Base-by-base conservation (phyloP, 1,140 invertebrate species). In the Neoseiulus cucumeris region DNA sequence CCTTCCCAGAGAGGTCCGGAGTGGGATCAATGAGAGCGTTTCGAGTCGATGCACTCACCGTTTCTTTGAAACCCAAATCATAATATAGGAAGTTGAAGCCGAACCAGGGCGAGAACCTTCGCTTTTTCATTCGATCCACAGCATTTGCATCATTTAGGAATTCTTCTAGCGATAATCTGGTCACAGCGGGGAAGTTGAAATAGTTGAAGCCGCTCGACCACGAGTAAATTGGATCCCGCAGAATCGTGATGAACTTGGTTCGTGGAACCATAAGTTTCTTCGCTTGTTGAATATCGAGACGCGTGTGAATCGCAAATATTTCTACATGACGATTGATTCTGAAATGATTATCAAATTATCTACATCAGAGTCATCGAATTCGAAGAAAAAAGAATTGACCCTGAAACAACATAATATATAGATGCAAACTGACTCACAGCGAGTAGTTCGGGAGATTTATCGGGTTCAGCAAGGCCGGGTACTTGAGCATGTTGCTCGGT, bases 221-320 rank as follows among this genome's bases (percentile, higher is more conserved):
- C 9, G 22, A 25, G 17, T 59, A 18, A 2, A 59, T 14, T 2
- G 51, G 51, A 59, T 59, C 25, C 2, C 51, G 17, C 14, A 59
- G 17, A 59, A 59, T 59, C 22, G 51, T 59, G 17, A 59, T 59
- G 33, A 59, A 59, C 51, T 59, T 59, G 17, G 51, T 59, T 12
- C 22, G 25, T 12, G 51, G 51, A 2, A 20, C 14, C 51, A 59
- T 59, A 1, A 59, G 17, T 25, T 33, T 25, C 51, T 59, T 17
- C 1, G 22, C 51, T 59, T n/a, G 14, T 5, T 18, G 14, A 33
- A 59, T 59, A 33, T 59, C 22, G 1, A 59, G 51, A 18, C 51
- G 14, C 4, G 51, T 20, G 22, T 59, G 51, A 25, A 59, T 33
- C 22, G 51, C 51, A 20, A 59, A 59, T n/a, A 59, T 59, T 25